A percentile compares a stretch with the other conserved stretches of the same genome.
These are phyloP conservation scores for Umimayanthus chanpuru DNA, from an alignment of 92 coral and sea anemone species.

Conservation along the genomic window DNA sequence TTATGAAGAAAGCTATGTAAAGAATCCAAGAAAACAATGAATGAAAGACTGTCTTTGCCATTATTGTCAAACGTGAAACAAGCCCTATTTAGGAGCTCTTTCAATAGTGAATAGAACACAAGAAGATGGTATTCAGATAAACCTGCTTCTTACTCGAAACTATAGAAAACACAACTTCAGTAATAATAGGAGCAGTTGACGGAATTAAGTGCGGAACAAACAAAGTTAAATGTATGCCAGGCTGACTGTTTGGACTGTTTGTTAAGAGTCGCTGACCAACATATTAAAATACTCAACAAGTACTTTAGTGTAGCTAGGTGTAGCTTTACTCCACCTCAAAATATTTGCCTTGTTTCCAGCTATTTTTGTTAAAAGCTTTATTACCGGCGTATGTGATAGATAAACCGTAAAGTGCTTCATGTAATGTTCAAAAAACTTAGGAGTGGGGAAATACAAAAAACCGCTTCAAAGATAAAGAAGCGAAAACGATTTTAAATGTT, in stretches of 20 bases:
- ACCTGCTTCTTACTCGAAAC: neutral
- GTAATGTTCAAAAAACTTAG: neutral
- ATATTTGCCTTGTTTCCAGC: conserved; percentile 5
- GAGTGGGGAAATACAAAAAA: neutral
- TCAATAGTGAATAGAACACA: neutral
- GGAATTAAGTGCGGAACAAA: conserved; percentile 30
- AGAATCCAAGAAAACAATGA: conserved; percentile 22
- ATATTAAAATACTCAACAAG: conserved; percentile 3
- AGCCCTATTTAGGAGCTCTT: neutral
- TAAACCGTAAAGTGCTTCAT: neutral
- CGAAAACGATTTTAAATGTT: neutral
- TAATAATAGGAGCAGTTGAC: neutral
- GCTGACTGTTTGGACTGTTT: neutral
- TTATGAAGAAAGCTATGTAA: conserved; percentile 24
- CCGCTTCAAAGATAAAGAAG: neutral
- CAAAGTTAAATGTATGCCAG: conserved; percentile 11
- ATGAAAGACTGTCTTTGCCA: conserved; percentile 3
- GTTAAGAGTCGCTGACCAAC: conserved; percentile 5
- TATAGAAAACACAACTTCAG: conserved; percentile 12
- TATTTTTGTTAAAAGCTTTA: neutral
- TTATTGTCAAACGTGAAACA: neutral
- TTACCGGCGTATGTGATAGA: neutral
- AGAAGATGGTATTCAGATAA: conserved; percentile 39
- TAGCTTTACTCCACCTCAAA: conserved; percentile 15
- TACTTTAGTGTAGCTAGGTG: neutral